These are phyloP conservation scores for Taurulus bubalis DNA, from an alignment of 2,113 vertebrate genomes.

Conservation along the genomic window DNA sequence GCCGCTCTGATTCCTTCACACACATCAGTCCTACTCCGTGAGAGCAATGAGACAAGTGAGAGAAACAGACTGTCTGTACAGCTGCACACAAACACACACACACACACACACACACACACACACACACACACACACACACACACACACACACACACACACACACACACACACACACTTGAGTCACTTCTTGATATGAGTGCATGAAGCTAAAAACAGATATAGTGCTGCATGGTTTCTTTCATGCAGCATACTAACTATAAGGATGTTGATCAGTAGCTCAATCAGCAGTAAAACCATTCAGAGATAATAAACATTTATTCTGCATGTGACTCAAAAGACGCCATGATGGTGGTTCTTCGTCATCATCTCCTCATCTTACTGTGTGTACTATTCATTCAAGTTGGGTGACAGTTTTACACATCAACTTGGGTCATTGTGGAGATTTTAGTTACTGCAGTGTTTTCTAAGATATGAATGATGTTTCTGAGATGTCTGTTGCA, in stretches of 20 bases:
- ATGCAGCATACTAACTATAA: not conserved
- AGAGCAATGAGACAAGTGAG: constrained; percentile 45
- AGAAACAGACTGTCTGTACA: constrained; percentile 40
- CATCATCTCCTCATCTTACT: not conserved
- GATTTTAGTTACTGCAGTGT: not conserved
- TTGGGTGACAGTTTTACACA: not conserved
- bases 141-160: not conserved
- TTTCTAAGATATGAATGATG: not conserved
- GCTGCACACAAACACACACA: constrained; percentile 29
- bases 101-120: constrained; percentile 15
- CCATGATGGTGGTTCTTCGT: not conserved
- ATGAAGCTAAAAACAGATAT: not conserved
- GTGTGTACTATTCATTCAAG: not conserved
- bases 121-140: constrained; percentile 5
- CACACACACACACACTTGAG: not conserved
- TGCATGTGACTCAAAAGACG: not conserved
- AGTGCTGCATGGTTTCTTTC: not conserved
- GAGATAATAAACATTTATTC: not conserved
- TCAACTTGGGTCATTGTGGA: not conserved
- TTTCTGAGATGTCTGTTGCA: constrained; percentile 4
- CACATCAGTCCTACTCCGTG: constrained; percentile 64
- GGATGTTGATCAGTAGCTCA: not conserved
- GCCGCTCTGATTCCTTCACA: constrained; percentile 78
- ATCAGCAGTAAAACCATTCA: not conserved
- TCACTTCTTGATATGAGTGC: not conserved